phyloP scores from a whole-genome alignment of 1,140 invertebrate species.

The Nymphalis io region DNA sequence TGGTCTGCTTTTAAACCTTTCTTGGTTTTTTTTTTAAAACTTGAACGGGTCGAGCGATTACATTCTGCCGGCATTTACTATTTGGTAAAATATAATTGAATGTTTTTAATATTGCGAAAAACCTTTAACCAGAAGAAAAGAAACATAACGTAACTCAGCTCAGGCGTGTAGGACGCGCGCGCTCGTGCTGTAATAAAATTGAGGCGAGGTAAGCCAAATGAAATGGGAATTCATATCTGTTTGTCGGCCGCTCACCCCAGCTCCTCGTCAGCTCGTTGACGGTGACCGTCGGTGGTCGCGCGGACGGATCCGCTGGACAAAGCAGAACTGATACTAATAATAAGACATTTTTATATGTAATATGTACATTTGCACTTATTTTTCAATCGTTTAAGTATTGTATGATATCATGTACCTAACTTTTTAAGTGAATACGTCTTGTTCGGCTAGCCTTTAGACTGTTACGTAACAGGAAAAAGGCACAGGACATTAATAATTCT shows the following conservation, averaged over 20 bases:
- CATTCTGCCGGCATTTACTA: too few species aligned
- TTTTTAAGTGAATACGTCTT: not conserved
- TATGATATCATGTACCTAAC: not conserved
- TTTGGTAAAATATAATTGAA: not conserved
- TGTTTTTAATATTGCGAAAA: not conserved
- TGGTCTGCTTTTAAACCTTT: too few species aligned
- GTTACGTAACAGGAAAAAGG: slow-evolving; percentile 4
- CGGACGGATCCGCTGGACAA: not conserved
- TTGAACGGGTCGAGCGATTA: too few species aligned
- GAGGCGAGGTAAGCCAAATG: slow-evolving; percentile 3
- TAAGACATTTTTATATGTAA: too few species aligned
- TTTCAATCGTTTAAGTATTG: not conserved
- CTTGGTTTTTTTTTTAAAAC: too few species aligned
- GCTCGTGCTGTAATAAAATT: slow-evolving; percentile 11
- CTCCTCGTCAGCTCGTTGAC: too few species aligned
- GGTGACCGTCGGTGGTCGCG: too few species aligned
- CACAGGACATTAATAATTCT: slow-evolving; percentile 2
- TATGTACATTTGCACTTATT: too few species aligned
- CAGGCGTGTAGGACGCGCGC: not conserved
- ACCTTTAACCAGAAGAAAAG: too few species aligned
- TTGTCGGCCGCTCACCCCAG: slow-evolving; percentile 2
- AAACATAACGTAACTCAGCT: not conserved
- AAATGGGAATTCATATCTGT: slow-evolving; percentile 7
- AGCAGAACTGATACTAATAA: not conserved
- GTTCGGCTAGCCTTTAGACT: slow-evolving; percentile 1